These are phyloP conservation scores for Pseudocheirus occidentalis DNA, from an alignment of 2,797 vertebrate species.

Conservation along the genomic window DNA sequence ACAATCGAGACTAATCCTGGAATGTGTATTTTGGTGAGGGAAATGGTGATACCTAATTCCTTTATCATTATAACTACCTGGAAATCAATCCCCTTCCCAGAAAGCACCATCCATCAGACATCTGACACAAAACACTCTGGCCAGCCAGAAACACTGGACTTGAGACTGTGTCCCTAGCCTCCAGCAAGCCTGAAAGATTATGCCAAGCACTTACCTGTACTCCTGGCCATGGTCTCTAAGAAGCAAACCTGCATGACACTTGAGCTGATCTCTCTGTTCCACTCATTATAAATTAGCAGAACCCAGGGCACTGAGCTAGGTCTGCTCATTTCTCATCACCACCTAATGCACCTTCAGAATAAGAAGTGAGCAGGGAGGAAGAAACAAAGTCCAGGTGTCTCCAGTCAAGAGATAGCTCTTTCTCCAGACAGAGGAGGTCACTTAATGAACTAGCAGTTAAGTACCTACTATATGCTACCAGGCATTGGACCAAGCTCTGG, in stretches of 20 bases:
- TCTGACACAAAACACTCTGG: slow-evolving; percentile 38
- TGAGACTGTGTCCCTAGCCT: slow-evolving; percentile 29
- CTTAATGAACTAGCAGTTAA: background rate
- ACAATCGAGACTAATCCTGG: slow-evolving; percentile 26
- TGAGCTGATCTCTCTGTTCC: slow-evolving; percentile 8
- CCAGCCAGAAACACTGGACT: slow-evolving; percentile 39
- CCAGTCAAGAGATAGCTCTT: background rate
- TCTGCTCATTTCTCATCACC: background rate
- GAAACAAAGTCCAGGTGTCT: background rate
- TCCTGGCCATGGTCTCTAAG: background rate
- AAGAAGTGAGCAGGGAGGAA: background rate
- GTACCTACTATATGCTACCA: background rate
- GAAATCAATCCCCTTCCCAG: slow-evolving; percentile 52
- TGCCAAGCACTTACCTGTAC: slow-evolving; percentile 42
- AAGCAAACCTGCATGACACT: slow-evolving; percentile 32
- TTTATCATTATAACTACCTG: slow-evolving; percentile 37
- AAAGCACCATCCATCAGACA: slow-evolving; percentile 36
- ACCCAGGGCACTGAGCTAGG: slow-evolving; percentile 4
- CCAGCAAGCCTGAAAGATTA: slow-evolving; percentile 53
- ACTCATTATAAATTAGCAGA: slow-evolving; percentile 1
- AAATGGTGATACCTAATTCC: slow-evolving; percentile 3
- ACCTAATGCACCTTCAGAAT: background rate
- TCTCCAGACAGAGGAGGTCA: background rate
- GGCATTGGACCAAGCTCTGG: background rate
- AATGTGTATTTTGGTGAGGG: background rate